Evolutionary conservation across 30 jellyfish, hydroid and myxozoan genomes (phyloP), one percentile per base, ranked within the genome.

Genomic region (Pseudorhiza aurosa): DNA sequence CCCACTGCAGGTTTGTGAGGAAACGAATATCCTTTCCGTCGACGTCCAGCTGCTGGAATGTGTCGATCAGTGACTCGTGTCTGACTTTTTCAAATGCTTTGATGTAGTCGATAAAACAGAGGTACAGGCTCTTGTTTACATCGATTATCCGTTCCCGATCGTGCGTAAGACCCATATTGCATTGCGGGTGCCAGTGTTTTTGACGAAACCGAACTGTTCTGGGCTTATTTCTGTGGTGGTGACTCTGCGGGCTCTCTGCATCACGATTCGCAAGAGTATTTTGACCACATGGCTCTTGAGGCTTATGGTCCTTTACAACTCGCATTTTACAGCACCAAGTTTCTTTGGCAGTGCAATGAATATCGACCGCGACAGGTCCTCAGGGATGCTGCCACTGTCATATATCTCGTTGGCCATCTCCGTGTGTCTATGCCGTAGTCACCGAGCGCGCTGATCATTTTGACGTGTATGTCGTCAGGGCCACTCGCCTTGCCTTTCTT

Each of bases 201-300:
- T 25, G 8, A 53, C 25, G 50, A 73, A 73, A 11, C 87, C 87
- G 25, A 24, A 73, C 24, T 73, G 72, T 35, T 47, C 77, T 58
- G 30, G 12, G 0, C 47, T 50, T 0, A 56, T 58, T 42, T 76
- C 88, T 59, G 82, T 81, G 12, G 4, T 25, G 2, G 25, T 12
- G 39, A 32, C 58, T 9, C 45, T 19, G 25, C 80, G 5, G 4
- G 36, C 24, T 56, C 88, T 58, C 44, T 2, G 18, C 68, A 58
- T 40, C 7, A 58, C 12, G 25, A 36, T 58, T 5, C 68, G 4
- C 1, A 58, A 22, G 9, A 76, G 36, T 4, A 57, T 25, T 33
- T 76, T 76, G 1, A 56, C 39, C 4, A 40, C 36, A 24, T 57
- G 88, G n/a, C 79, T 76, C 82, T 57, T 76, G 24, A 76, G 82